Evolutionary conservation across 2,797 vertebrate species (phyloP), one percentile per base, ranked within the genome.

Genomic region (Leontocebus nigricollis): DNA sequence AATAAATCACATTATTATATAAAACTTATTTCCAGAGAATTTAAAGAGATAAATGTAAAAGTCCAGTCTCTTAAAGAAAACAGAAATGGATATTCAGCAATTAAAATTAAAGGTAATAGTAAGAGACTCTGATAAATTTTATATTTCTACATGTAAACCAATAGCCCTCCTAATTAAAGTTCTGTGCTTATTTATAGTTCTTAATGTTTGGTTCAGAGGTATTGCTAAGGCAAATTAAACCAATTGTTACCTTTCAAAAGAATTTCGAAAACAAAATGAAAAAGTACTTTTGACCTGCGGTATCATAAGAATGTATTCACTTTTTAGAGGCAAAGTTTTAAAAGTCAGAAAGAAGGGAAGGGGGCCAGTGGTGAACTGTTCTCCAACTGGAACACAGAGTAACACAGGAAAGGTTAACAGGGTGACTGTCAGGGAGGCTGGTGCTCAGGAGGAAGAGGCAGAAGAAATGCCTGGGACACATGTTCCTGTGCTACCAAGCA

Each of bases 21-120:
- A 50, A 90, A 93, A 93, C 73, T 85, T 48, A 77, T 80, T 92
- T 89, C 33, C 44, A n/a, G 80, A 80, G 26, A 73, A 79, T 61
- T 84, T 84, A 92, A n/a, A 81, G 41, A 88, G 41, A 59, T 52
- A 92, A 92, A 79, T 92, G 20, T 75, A 36, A 55, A 61, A 88
- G 33, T 48, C 4, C 17, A 88, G 41, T 80, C 41, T 88, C 88
- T 73, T 59, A 84, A 72, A 88, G 64, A 88, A 94, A 73, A 77
- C 10, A 72, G 57, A 85, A 84, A 88, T 41, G 15, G 61, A 41
- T 94, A 88, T 64, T 27, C n/a, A 55, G 70, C 77, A 92, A 36
- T 72, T 84, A 72, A 92, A 91, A 87, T n/a, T 46, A 36, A 87
- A 80, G 76, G 64, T 36, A 67, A 59, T 67, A 90, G 52, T 41